Base-by-base conservation (phyloP, 2,797 vertebrate genomes). In the Acipenser transmontanus region DNA sequence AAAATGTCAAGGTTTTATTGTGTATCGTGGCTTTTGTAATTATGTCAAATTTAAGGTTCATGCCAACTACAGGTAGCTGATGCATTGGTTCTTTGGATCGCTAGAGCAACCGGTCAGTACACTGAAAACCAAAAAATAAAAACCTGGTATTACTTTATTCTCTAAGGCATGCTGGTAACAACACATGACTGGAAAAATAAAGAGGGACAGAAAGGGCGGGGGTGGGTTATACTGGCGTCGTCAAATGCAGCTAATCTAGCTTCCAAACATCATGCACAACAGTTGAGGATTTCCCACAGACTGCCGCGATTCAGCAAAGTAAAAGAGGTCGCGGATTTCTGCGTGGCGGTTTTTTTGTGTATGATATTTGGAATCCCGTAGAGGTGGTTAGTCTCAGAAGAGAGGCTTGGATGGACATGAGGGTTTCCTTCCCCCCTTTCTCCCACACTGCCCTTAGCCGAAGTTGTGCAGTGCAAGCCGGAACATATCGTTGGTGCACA, bases 1-100 rank as follows among this genome's bases (percentile, higher is more conserved):
- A 93, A 93, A 93, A 91, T 82, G 85, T 88, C 69, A 85, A 91
- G 89, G 85, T 90, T 97, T 98, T 97, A 97, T 98, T 97, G 88
- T 93, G 90, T 93, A 89, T 94, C 72, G 84, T 92, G 92, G 91
- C 91, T 93, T 90, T 78, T 88, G 89, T 85, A 89, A 93, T 84
- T 79, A 82, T 81, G 72, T 76, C 82, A 82, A 79, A 62, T 63
- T 81, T 80, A 76, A 76, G 73, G 71, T 75, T 83, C 83, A 84
- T n/a, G 11, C 54, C 14, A 7, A 57, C 84, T 85, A 84, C 85
- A 87, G 81, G 81, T 82, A 82, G 82, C 80, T 85, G 74, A 79
- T 71, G 17, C 59, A 84, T 85, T 81, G 80, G 86, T 84, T 95
- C 92, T 95, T 94, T 94, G 91, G 92, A 89, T 91, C 92, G 89